Percentiles rank a stretch among this genome's conserved stretches.
These are phyloP conservation scores for Buteo buteo DNA, from an alignment of 2,113 vertebrate species.

Conservation along the genomic window DNA sequence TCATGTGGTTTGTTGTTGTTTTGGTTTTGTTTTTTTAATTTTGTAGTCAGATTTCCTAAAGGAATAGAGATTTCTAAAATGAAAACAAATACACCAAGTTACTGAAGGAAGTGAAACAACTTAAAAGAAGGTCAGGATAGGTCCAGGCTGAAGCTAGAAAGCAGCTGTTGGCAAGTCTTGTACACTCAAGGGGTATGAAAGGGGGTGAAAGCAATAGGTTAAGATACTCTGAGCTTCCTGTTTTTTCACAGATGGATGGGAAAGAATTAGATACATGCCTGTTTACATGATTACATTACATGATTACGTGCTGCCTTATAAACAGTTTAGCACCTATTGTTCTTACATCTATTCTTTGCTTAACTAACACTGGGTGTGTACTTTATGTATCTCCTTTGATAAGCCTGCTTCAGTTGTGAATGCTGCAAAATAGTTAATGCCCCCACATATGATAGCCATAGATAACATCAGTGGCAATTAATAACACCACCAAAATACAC, in stretches of 20 bases:
- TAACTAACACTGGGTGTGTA: accelerated
- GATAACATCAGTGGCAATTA: background rate
- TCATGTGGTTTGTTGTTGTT: background rate
- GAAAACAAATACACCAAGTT: background rate
- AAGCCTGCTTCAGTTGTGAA: background rate
- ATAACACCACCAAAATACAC: background rate
- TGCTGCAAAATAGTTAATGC: accelerated
- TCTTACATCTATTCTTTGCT: background rate
- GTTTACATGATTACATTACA: background rate
- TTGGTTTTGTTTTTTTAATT: background rate
- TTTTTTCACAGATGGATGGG: accelerated
- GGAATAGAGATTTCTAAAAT: background rate
- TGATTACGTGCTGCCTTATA: background rate
- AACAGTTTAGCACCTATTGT: background rate
- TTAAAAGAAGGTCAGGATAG: background rate
- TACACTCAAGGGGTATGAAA: background rate
- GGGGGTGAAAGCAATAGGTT: background rate
- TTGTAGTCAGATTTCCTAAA: background rate
- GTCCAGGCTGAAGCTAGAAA: background rate
- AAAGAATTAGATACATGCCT: background rate
- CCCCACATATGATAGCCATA: background rate
- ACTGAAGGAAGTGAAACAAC: background rate
- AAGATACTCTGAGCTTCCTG: background rate
- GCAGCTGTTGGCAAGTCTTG: background rate
- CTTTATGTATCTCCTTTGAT: background rate